A percentile compares a stretch with the other conserved stretches of the same genome.
phyloP scores from a whole-genome alignment of 2,113 vertebrate species.

The Saiga tatarica region DNA sequence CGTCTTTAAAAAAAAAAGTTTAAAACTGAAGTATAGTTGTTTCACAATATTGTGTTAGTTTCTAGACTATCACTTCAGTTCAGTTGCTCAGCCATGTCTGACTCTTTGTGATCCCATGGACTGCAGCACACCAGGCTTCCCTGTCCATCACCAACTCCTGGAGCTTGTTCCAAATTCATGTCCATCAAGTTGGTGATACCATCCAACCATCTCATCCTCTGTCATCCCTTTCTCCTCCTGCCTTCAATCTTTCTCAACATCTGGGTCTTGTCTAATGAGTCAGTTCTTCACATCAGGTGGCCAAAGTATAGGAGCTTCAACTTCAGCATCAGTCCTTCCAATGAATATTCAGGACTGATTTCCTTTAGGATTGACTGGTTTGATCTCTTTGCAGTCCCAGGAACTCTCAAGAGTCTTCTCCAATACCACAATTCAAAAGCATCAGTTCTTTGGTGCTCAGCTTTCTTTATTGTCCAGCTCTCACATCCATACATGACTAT shows the following conservation, averaged over 20 bases:
- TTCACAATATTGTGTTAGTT: not conserved
- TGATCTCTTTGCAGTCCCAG: not conserved
- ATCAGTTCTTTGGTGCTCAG: not conserved
- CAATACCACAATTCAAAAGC: not conserved
- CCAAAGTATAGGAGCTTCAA: not conserved
- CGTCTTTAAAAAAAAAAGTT: not conserved
- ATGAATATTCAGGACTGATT: not conserved
- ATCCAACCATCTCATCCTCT: not conserved
- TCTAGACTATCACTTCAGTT: not conserved
- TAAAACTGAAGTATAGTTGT: not conserved
- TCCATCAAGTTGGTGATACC: not conserved
- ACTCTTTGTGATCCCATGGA: not conserved
- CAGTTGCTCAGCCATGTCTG: not conserved
- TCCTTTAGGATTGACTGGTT: not conserved
- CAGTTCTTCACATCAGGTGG: not conserved
- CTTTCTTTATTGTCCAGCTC: not conserved
- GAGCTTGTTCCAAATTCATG: not conserved
- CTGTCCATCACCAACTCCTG: not conserved
- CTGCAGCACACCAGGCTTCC: not conserved
- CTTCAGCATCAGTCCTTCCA: not conserved
- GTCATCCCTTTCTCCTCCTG: not conserved
- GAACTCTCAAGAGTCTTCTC: not conserved
- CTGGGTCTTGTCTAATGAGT: not conserved
- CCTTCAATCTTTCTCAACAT: not conserved
- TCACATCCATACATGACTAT: not conserved